phyloP scores from a whole-genome alignment of 2,113 vertebrate genomes.

The Peromyscus leucopus region DNA sequence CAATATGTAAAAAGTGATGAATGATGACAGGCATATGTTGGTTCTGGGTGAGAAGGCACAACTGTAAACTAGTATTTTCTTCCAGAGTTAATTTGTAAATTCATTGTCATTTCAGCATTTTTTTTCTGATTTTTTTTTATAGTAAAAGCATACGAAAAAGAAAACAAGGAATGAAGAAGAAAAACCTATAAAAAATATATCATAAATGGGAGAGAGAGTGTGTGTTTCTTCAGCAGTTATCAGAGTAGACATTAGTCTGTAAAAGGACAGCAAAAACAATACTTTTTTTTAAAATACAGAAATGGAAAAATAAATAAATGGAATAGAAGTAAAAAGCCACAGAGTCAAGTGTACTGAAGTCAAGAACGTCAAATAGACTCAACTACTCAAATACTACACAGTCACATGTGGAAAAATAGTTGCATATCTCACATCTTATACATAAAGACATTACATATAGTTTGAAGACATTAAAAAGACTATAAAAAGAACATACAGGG shows the following conservation, averaged over 20 bases:
- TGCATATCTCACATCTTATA: not conserved
- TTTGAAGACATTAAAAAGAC: not conserved
- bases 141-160: not conserved
- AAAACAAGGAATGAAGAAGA: not conserved
- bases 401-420: not conserved
- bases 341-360: not conserved
- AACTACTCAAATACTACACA: not conserved
- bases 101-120: not conserved
- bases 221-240: not conserved
- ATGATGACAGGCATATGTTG: not conserved
- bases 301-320: not conserved
- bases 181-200: not conserved
- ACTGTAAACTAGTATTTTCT: not conserved
- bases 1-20: not conserved
- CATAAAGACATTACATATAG: not conserved
- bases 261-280: not conserved
- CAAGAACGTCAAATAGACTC: not conserved
- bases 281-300: not conserved
- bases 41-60: not conserved
- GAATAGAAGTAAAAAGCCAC: not conserved
- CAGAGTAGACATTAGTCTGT: not conserved
- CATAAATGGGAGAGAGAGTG: not conserved
- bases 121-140: not conserved
- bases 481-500: not conserved
- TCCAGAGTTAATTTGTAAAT: conserved; percentile 25